These are phyloP conservation scores for Poecilia latipinna DNA, from an alignment of 2,113 vertebrate genomes.

Conservation along the genomic window DNA sequence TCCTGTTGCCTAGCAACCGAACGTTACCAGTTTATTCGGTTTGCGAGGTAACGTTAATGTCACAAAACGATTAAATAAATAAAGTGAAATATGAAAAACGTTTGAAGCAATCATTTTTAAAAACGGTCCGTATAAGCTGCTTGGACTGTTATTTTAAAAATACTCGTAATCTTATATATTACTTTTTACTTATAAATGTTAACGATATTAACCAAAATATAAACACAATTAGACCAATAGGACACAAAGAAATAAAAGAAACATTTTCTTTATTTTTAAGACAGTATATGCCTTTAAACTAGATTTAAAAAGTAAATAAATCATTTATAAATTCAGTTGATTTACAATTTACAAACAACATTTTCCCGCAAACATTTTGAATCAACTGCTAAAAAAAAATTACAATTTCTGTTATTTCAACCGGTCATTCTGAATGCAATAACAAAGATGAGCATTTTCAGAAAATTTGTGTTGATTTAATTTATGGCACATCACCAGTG, in stretches of 20 bases:
- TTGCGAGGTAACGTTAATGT: no score
- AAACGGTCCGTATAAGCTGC: no score
- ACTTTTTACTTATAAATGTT: no score
- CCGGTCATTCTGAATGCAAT: neutral
- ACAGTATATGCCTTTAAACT: conserved; percentile 14
- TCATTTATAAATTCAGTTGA: neutral
- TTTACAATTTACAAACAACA: conserved; percentile 5
- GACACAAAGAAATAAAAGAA: neutral
- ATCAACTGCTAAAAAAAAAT: conserved; percentile 4
- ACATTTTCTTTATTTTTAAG: conserved; percentile 40
- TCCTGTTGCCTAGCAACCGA: conserved; percentile 66
- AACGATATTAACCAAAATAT: neutral
- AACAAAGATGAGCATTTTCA: neutral
- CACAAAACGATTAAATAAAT: no score
- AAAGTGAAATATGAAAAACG: no score
- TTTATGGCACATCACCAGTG: neutral
- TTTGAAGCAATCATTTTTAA: no score
- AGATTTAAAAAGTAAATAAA: neutral
- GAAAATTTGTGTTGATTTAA: neutral
- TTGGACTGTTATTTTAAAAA: no score
- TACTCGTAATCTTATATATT: no score
- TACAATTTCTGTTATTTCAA: neutral
- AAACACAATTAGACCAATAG: neutral
- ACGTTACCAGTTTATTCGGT: no score
- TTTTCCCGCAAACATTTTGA: conserved; percentile 24